Evolutionary conservation across 2,797 vertebrate species (phyloP).

Genomic region (Odontamblyopus rebecca): DNA sequence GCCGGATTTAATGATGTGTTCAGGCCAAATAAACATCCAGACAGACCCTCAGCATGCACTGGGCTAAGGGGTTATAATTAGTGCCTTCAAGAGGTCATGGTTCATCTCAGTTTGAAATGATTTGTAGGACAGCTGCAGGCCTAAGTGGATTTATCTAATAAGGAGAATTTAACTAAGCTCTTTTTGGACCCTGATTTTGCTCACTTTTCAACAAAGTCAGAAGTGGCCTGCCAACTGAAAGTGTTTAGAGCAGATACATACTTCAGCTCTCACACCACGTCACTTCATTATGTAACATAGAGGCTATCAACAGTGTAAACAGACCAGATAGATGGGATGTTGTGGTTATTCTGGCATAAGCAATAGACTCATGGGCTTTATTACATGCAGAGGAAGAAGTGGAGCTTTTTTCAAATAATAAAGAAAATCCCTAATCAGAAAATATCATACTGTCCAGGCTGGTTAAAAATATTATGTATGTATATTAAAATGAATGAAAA

Average conservation of each 20-base stretch:
- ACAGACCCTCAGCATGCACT: not conserved
- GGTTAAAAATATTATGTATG: too few relatives aligned
- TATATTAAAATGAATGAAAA: too few relatives aligned
- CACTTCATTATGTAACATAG: conserved; percentile 59
- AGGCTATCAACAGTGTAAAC: conserved; percentile 40
- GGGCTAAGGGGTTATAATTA: not conserved
- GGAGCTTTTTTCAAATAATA: not conserved
- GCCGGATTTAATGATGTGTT: conserved; percentile 29
- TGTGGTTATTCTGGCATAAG: conserved; percentile 18
- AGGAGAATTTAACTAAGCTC: not conserved
- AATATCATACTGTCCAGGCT: too few relatives aligned
- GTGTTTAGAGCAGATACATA: conserved; percentile 33
- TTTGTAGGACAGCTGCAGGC: not conserved
- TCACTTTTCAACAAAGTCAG: not conserved
- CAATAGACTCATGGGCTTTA: not conserved
- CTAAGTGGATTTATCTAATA: not conserved
- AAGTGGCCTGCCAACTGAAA: not conserved
- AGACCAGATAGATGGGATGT: conserved; percentile 23
- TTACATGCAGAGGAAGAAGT: not conserved
- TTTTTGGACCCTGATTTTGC: not conserved
- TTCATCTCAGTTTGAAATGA: not conserved
- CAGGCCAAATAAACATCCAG: not conserved
- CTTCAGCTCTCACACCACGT: conserved; percentile 53
- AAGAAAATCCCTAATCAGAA: not conserved
- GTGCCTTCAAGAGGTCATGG: not conserved